Base-by-base conservation (phyloP, 2,113 vertebrate genomes). In the Solea senegalensis region DNA sequence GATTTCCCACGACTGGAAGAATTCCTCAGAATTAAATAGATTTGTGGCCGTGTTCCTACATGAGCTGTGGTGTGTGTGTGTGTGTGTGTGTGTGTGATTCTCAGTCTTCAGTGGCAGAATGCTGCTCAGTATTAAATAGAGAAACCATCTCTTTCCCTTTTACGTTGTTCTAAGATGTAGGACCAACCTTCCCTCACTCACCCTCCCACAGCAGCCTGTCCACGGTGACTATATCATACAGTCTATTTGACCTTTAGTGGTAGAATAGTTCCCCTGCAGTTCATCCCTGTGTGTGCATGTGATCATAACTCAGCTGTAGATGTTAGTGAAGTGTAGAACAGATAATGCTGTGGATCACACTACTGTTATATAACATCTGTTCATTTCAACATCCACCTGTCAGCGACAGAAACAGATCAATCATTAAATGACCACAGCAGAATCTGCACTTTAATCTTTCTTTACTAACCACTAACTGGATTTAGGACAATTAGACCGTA, bases 221-320 rank as follows among this genome's bases (percentile, higher is more conserved):
- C 75, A 91, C 89, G 93, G 91, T 92, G 90, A 94, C 76, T 92
- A 93, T 90, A 21, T 60, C 13, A 76, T 68, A 64, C 65, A 74
- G 12, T 48, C 41, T 50, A 12, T 80, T 82, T 61, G 34, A 60
- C 51, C 52, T 51, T 27, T 59, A 59, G 52, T 73, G 44, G 11
- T 28, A 3, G 10, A 79, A 55, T 64, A 76, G 52, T 43, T 65
- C 39, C n/a, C 39, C 40, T 5, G 34, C 80, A 77, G 69, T 40
- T 45, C 50, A 26, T 34, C 50, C 45, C 50, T 45, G 12, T 75
- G 50, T 49, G 34, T 56, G 28, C 50, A 44, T 6, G 28, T 58
- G 44, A 52, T 66, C 41, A 9, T 46, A 46, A 46, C 44, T 12
- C 9, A 11, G 15, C 5, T n/a, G 21, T 58, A 7, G n/a, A 44